Conservation (phyloP, 2,113 vertebrate species). For the Tragelaphus buxtoni region DNA sequence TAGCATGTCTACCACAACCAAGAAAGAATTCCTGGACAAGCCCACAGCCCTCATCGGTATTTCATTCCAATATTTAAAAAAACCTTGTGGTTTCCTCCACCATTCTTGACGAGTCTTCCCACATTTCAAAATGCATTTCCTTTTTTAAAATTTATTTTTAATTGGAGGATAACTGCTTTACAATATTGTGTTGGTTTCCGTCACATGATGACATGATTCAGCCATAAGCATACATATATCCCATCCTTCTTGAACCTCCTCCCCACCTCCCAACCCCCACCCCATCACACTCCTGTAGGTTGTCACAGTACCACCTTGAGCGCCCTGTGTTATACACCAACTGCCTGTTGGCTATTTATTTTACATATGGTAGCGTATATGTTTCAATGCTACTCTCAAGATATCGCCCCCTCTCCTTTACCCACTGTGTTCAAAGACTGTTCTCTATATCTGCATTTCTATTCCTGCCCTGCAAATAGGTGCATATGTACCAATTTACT, state of each 20-base stretch:
- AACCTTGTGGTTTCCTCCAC: not conserved
- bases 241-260: not conserved
- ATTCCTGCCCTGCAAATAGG: not conserved
- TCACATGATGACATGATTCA: not conserved
- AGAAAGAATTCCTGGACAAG: slow-evolving; percentile 3
- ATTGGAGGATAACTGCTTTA: not conserved
- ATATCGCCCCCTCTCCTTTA: not conserved
- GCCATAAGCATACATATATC: not conserved
- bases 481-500: not conserved
- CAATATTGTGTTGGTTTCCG: not conserved
- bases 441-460: not conserved
- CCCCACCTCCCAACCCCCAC: not conserved
- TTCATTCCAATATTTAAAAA: not conserved
- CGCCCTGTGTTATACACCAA: not conserved
- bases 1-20: not conserved
- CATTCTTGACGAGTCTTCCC: not conserved
- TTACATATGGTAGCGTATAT: not conserved
- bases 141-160: not conserved
- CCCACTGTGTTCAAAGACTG: not conserved
- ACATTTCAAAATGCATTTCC: slow-evolving; percentile 9
- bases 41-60: not conserved
- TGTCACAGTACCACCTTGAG: not conserved
- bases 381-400: not conserved
- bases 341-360: not conserved
- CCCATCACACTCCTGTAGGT: not conserved